Evolutionary conservation across 2,888 invertebrate genomes (phyloP), one percentile per base, ranked within the genome.

Genomic region (Caenorhabditis angaria): DNA sequence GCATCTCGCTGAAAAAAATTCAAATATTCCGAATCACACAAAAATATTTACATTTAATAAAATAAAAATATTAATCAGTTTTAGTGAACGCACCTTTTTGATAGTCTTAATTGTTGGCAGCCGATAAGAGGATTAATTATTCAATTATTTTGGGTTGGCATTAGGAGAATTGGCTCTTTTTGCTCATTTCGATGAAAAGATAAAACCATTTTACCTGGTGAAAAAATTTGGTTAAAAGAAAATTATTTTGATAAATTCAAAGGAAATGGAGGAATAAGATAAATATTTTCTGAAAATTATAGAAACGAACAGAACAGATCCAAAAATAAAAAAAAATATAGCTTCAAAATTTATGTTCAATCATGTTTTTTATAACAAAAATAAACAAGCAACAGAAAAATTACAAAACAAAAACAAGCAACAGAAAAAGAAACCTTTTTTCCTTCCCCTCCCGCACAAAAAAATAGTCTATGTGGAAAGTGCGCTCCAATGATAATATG

Each of bases 31-130:
- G n/a, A 50, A 57, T 25, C n/a, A 32, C 41, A 20, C 12, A 32
- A 56, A 35, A 24, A 54, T 35, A 61, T 6, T 22, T 14, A 24
- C n/a, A 50, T 29, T 56, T 29, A 29, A 1, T 54, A 51, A 54
- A 54, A 54, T n/a, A 32, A 24, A 64, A 48, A 51, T 35, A 12
- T 51, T 51, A 41, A 41, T 41, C 41, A 41, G 41, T 41, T 41
- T 14, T 41, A 27, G 4, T 54, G 27, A 54, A 27, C 27, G 54
- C 25, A 14, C 28, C 48, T 63, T 63, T 20, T 50, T 65, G 59
- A 59, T 57, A 28, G 61, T 67, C 67, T 67, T 67, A 67, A 62
- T 62, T 61, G 41, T 58, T 54, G 54, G 20, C 61, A 66, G 27
- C n/a, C 53, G 27, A 56, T 67, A 67, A 67, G 57, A 57, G 57